Evolutionary conservation across 2,797 vertebrate genomes (phyloP), one percentile per base, ranked within the genome.

Genomic region (Hyperoplus immaculatus): DNA sequence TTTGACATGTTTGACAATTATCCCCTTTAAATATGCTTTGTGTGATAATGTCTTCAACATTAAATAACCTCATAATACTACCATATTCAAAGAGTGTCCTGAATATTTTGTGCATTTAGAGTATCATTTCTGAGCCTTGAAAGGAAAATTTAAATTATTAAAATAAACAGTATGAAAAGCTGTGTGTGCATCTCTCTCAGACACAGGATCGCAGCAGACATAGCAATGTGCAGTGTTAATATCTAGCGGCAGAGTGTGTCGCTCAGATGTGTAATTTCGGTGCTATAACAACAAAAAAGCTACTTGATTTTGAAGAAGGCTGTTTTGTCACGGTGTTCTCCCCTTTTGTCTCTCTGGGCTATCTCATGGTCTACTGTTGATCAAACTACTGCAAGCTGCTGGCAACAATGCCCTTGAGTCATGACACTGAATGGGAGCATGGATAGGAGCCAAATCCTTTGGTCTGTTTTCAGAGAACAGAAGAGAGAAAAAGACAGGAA

Each of bases 371-470:
- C 85, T 75, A 66, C 64, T 84, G 81, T 87, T 73, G 84, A 75
- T 86, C 83, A 89, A 87, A 81, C 75, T 71, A 65, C 68, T 75
- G 76, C 84, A 59, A 78, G 72, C 62, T 78, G 80, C 63, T 11
- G 38, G 77, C 80, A 88, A 71, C 72, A 74, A 87, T 84, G 80
- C 85, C 85, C 88, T 81, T 85, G 83, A 93, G 87, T 89, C 77
- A 82, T 79, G 72, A 80, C 75, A 84, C 81, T 69, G 73, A 90
- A 88, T 79, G 81, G 81, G 77, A 87, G 78, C 63, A 81, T 60
- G 67, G 82, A 87, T 85, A 78, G 85, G 59, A 89, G 82, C 71
- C 65, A 76, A 61, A 75, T 83, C 71, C 83, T 81, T 87, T 72
- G 54, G 74, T 79, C 61, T 72, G 68, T 87, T 83, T 74, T 86